Conservation (phyloP, 1,140 invertebrate species). For the Penaeus indicus region DNA sequence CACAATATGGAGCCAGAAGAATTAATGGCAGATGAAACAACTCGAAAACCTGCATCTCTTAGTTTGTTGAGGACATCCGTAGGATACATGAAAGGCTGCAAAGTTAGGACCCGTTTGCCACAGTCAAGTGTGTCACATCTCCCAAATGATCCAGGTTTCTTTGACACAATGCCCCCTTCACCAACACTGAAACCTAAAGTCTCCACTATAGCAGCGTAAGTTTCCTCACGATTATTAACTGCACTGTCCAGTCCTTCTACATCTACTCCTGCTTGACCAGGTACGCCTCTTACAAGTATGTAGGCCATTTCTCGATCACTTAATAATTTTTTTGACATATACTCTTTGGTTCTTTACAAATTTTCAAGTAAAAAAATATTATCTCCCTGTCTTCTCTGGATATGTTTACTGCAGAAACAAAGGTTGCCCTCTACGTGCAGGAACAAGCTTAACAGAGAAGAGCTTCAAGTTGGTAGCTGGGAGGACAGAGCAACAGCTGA, state of each 20-base stretch:
- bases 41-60: conserved; percentile 35
- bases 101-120: conserved; percentile 24
- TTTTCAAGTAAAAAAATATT: too few species aligned
- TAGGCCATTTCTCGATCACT: not conserved
- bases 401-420: too few species aligned
- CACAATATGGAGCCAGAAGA: conserved; percentile 45
- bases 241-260: conserved; percentile 46
- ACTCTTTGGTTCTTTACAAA: too few species aligned
- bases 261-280: conserved; percentile 48
- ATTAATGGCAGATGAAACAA: conserved; percentile 36
- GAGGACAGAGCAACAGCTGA: too few species aligned
- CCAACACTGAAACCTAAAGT: conserved; percentile 43
- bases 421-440: too few species aligned
- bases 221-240: conserved; percentile 9
- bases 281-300: conserved; percentile 36
- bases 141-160: conserved; percentile 48
- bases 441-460: too few species aligned
- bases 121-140: conserved; percentile 37
- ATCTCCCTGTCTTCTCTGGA: too few species aligned
- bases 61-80: conserved; percentile 45
- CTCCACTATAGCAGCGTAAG: conserved; percentile 32
- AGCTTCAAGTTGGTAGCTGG: too few species aligned
- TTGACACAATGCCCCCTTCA: conserved; percentile 38
- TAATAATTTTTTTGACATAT: not conserved
- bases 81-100: conserved; percentile 52